A percentile compares a stretch with the other conserved stretches of the same genome.
Evolutionary conservation across 2,888 invertebrate genomes (phyloP).

Genomic region (Trachelus stipa): DNA sequence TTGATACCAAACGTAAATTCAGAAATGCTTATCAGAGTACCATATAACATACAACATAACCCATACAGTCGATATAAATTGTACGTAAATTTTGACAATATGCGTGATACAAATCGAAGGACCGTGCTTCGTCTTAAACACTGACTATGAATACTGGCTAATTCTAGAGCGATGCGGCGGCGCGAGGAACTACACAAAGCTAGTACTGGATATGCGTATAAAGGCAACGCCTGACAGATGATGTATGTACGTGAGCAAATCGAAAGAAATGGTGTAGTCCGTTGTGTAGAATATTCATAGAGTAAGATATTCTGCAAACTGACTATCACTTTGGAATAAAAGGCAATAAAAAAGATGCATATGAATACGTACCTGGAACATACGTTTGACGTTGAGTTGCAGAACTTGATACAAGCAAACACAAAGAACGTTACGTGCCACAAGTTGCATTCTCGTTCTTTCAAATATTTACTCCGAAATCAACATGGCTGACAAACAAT

Average conservation of each 20-base stretch:
- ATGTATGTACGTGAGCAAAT: too few species aligned
- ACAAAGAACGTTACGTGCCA: slow-evolving; percentile 11
- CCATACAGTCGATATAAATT: not conserved
- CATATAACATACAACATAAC: not conserved
- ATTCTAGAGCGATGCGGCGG: too few species aligned
- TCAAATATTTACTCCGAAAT: slow-evolving; percentile 8
- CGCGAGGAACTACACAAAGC: too few species aligned
- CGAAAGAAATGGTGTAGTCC: too few species aligned
- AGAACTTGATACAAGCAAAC: not conserved
- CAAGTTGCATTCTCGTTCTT: not conserved
- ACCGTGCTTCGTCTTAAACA: too few species aligned
- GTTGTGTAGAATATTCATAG: too few species aligned
- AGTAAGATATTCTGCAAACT: not conserved
- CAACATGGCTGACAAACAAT: not conserved
- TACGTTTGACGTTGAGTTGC: not conserved
- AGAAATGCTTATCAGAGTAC: too few species aligned
- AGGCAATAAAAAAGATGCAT: not conserved
- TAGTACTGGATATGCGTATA: too few species aligned
- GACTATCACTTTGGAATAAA: not conserved
- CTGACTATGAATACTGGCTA: too few species aligned
- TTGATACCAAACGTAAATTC: too few species aligned
- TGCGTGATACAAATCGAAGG: not conserved
- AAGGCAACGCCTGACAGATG: too few species aligned
- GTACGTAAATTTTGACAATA: not conserved
- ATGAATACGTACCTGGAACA: not conserved